phyloP scores from a whole-genome alignment of 2,888 invertebrate genomes.

The Caenorhabditis plicata region DNA sequence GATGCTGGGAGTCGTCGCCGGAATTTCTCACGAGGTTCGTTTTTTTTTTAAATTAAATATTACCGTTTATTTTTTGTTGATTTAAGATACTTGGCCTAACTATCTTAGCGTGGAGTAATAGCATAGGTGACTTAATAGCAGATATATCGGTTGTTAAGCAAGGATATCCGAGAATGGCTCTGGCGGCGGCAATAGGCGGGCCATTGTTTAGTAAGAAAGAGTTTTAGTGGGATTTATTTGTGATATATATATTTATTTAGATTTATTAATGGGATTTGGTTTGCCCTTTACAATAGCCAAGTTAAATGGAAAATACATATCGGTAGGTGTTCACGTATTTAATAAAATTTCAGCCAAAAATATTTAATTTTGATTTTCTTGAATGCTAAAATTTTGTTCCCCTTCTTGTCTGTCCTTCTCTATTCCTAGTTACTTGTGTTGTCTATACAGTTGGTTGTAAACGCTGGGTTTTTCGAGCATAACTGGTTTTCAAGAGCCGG shows the following conservation, averaged over 20 bases:
- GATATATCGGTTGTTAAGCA: constrained; percentile 72
- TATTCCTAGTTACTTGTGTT: too few relatives aligned
- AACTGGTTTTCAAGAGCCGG: too few relatives aligned
- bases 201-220: constrained; percentile 74
- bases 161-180: constrained; percentile 74
- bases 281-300: constrained; percentile 53
- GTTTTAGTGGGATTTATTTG: not conserved
- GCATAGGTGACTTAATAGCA: constrained; percentile 73
- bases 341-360: not conserved
- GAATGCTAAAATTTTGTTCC: not conserved
- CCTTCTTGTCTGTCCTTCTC: too few relatives aligned
- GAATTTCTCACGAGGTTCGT: constrained; percentile 39
- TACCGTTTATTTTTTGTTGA: not conserved
- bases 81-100: constrained; percentile 72
- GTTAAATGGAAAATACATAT: constrained; percentile 46
- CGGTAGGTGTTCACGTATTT: constrained; percentile 29
- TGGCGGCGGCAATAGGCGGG: constrained; percentile 75
- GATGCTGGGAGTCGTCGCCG: constrained; percentile 72
- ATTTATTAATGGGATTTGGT: constrained; percentile 59
- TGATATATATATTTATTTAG: constrained; percentile 21
- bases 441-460: too few relatives aligned
- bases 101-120: constrained; percentile 74
- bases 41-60: not conserved
- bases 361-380: not conserved
- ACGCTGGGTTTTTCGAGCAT: too few relatives aligned